phyloP scores from a whole-genome alignment of 2,113 vertebrate genomes.

The Miniopterus natalensis region DNA sequence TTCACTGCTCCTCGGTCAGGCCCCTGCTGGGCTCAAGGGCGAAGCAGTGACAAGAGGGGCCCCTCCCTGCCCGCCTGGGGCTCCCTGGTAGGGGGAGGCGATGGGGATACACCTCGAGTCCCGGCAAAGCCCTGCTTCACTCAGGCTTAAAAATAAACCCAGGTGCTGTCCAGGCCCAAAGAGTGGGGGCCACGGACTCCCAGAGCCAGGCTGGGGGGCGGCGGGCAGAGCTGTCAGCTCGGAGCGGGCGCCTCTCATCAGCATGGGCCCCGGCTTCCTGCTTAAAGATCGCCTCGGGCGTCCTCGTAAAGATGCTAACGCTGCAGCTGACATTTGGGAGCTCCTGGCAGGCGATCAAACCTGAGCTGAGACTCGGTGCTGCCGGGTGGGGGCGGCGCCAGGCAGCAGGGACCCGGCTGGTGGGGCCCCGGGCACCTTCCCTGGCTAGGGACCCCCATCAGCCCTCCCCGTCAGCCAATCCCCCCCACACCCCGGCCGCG shows the following conservation, averaged over 20 bases:
- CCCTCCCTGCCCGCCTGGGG: background rate
- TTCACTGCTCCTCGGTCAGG: background rate
- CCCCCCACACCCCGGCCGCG: background rate
- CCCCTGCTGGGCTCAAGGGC: background rate
- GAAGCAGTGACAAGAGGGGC: background rate
- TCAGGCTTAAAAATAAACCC: constrained; percentile 7
- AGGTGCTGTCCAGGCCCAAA: constrained; percentile 5
- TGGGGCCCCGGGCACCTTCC: background rate
- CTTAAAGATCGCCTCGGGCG: constrained; percentile 78
- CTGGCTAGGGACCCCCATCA: background rate
- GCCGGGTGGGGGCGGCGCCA: constrained; percentile 50
- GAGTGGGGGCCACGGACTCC: background rate
- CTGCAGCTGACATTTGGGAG: constrained; percentile 81
- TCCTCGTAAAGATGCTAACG: constrained; percentile 80
- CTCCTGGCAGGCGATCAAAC: constrained; percentile 83
- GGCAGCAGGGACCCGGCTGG: background rate
- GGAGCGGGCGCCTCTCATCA: constrained; percentile 7
- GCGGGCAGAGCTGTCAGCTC: constrained; percentile 69
- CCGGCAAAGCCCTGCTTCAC: background rate
- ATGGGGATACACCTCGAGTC: background rate
- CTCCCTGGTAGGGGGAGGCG: background rate
- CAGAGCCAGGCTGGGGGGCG: background rate
- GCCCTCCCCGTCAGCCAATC: too few species aligned
- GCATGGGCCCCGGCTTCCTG: constrained; percentile 76
- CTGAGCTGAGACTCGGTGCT: constrained; percentile 72